phyloP scores from a whole-genome alignment of 2,113 vertebrate genomes.

The Protobothrops mucrosquamatus region DNA sequence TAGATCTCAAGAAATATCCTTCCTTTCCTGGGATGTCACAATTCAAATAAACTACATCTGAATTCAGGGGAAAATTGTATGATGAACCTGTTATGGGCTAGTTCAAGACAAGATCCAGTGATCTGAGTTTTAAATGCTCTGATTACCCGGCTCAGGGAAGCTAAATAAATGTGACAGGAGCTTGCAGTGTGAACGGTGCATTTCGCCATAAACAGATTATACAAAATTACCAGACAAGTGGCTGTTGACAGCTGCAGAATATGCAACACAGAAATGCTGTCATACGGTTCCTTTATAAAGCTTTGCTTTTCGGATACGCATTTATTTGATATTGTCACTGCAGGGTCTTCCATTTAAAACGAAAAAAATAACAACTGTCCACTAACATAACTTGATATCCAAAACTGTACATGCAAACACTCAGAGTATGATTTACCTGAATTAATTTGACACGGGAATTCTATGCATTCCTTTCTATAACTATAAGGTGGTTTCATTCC shows the following conservation, averaged over 20 bases:
- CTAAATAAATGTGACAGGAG: constrained; percentile 45
- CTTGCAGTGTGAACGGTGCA: constrained; percentile 20
- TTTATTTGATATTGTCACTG: constrained; percentile 7
- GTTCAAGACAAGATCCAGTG: constrained; percentile 39
- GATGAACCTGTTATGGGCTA: constrained; percentile 32
- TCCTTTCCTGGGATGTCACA: background rate
- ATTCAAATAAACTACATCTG: background rate
- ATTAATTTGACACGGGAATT: background rate
- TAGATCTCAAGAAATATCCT: background rate
- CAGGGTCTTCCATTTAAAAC: background rate
- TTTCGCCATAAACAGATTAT: constrained; percentile 45
- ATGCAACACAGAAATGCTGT: constrained; percentile 12
- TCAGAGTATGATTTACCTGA: background rate
- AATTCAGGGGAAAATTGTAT: background rate
- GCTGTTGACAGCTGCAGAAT: constrained; percentile 38
- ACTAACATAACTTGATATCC: background rate
- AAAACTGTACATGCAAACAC: background rate
- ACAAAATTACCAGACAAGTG: constrained; percentile 47
- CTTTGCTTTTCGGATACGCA: constrained; percentile 19
- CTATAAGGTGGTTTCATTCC: background rate
- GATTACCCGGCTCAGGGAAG: constrained; percentile 30
- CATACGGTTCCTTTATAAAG: constrained; percentile 19
- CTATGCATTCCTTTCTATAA: background rate
- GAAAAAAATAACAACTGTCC: background rate
- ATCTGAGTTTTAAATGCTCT: constrained; percentile 48